These are phyloP conservation scores for Hippotragus niger DNA, from an alignment of 2,113 vertebrate genomes.

Conservation along the genomic window DNA sequence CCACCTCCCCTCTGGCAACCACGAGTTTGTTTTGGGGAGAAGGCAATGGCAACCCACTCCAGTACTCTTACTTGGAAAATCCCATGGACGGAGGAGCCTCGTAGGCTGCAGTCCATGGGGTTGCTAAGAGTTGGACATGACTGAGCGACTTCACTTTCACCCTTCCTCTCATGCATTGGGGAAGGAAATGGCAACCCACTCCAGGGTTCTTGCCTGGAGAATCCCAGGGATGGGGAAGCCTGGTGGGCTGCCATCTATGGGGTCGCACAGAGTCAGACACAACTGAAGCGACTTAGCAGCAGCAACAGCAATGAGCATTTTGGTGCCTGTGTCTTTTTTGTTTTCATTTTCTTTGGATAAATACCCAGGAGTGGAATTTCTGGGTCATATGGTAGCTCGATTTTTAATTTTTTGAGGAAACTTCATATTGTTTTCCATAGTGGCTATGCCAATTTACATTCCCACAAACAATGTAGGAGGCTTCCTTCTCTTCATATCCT, in stretches of 20 bases:
- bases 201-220: not conserved
- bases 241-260: not conserved
- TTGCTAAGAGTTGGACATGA: not conserved
- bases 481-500: not conserved
- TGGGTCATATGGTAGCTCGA: not conserved
- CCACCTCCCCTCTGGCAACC: not conserved
- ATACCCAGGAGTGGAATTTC: not conserved
- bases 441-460: not conserved
- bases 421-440: not conserved
- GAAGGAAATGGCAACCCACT: not conserved
- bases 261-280: not conserved
- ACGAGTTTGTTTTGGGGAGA: not conserved
- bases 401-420: not conserved
- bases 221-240: not conserved
- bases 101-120: not conserved
- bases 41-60: not conserved
- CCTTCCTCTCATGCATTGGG: not conserved
- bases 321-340: not conserved
- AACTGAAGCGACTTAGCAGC: not conserved
- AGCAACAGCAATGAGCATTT: not conserved
- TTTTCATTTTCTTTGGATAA: not conserved
- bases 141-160: not conserved
- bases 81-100: fast-evolving
- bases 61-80: not conserved
- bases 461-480: not conserved